Conservation (phyloP, 2,113 vertebrate species). For the Mormyrus lacerda region DNA sequence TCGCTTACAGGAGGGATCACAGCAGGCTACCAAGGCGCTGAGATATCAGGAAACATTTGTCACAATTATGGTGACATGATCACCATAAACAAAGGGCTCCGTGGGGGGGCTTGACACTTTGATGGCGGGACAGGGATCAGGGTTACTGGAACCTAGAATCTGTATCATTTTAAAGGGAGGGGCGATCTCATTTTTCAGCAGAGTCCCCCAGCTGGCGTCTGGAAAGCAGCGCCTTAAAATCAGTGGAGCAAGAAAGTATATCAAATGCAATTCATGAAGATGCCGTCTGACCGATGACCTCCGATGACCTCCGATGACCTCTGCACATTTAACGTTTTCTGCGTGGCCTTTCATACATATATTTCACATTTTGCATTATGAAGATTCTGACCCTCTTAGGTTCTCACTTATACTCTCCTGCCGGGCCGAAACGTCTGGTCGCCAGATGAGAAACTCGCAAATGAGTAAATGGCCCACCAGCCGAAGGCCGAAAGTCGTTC, state of each 20-base stretch:
- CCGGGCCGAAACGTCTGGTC: neutral
- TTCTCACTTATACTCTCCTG: neutral
- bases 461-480: neutral
- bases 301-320: neutral
- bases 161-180: neutral
- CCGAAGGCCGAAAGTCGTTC: neutral
- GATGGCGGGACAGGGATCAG: neutral
- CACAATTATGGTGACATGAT: slow-evolving; percentile 3
- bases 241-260: neutral
- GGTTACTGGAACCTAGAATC: neutral
- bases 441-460: neutral
- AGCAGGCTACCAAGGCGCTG: neutral
- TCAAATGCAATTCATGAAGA: neutral
- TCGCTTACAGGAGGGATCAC: neutral
- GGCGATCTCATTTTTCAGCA: neutral
- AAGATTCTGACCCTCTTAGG: neutral
- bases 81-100: neutral
- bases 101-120: neutral
- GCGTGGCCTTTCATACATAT: neutral
- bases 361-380: neutral
- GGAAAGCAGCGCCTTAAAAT: neutral
- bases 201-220: neutral
- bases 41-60: neutral
- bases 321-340: neutral
- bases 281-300: neutral